Conservation (phyloP, 2,888 invertebrate species). For the Onthophagus sagittarius region DNA sequence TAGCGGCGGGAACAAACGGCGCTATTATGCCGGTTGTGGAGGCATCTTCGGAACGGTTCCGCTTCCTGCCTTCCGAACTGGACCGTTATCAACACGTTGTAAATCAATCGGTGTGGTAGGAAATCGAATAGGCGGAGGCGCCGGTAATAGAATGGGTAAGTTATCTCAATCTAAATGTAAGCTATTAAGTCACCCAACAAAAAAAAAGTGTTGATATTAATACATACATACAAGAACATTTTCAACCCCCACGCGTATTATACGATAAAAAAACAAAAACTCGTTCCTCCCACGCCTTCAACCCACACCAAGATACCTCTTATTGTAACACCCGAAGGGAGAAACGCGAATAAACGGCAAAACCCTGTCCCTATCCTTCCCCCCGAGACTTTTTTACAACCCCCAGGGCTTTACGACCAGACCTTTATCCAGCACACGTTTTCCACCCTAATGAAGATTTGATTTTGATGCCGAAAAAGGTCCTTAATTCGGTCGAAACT, state of each 20-base stretch:
- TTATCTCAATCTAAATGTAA: too few relatives aligned
- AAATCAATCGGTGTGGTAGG: not conserved
- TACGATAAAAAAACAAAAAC: not conserved
- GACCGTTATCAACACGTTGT: not conserved
- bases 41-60: not conserved
- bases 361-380: not conserved
- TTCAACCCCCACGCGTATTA: not conserved
- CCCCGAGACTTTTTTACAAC: not conserved
- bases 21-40: not conserved
- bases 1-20: not conserved
- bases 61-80: not conserved
- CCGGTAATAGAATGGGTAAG: not conserved
- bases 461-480: not conserved
- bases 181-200: not conserved
- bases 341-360: not conserved
- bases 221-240: not conserved
- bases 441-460: not conserved
- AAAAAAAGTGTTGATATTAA: not conserved
- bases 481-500: not conserved
- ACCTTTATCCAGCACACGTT: not conserved
- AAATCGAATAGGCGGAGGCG: not conserved
- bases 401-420: not conserved
- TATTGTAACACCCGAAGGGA: not conserved
- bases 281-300: not conserved
- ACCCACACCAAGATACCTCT: not conserved